Evolutionary conservation across 2,797 vertebrate species (phyloP).

Genomic region (Sarcophilus harrisii): DNA sequence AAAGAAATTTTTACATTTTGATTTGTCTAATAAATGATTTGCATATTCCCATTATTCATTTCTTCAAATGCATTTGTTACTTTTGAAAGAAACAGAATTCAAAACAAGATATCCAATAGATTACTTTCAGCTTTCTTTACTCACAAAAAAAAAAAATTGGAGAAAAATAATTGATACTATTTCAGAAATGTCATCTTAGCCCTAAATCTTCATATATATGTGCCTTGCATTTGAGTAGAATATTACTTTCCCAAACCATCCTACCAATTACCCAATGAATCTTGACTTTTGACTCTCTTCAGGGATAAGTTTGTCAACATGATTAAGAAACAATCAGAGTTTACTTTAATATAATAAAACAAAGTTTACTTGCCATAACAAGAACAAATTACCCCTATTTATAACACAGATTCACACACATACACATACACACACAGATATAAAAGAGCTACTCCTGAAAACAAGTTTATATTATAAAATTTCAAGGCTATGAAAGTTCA

Average conservation of each 20-base stretch:
- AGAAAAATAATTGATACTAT: slow-evolving; percentile 7
- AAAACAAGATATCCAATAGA: slow-evolving; percentile 6
- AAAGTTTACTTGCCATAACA: slow-evolving; percentile 4
- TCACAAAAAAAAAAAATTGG: slow-evolving; percentile 15
- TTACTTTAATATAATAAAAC: neutral
- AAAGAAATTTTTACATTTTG: slow-evolving; percentile 37
- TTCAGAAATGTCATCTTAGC: neutral
- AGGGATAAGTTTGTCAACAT: slow-evolving; percentile 10
- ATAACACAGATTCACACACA: neutral
- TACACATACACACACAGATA: neutral
- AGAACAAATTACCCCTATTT: neutral
- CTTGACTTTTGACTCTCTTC: slow-evolving; percentile 37
- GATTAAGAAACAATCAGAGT: slow-evolving; percentile 37
- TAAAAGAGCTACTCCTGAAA: slow-evolving; percentile 31
- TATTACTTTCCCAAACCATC: neutral
- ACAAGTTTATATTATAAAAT: slow-evolving; percentile 42
- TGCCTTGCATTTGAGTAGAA: neutral
- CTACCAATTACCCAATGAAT: neutral
- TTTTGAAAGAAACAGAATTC: slow-evolving; percentile 27
- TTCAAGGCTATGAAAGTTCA: slow-evolving; percentile 17
- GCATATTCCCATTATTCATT: neutral
- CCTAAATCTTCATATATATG: neutral
- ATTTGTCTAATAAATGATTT: slow-evolving; percentile 31
- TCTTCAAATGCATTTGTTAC: neutral
- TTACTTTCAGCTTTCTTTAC: neutral